Percentiles rank a stretch among this genome's conserved stretches.
phyloP scores from a whole-genome alignment of 1,140 invertebrate species.

The Tetranychus cinnabarinus region DNA sequence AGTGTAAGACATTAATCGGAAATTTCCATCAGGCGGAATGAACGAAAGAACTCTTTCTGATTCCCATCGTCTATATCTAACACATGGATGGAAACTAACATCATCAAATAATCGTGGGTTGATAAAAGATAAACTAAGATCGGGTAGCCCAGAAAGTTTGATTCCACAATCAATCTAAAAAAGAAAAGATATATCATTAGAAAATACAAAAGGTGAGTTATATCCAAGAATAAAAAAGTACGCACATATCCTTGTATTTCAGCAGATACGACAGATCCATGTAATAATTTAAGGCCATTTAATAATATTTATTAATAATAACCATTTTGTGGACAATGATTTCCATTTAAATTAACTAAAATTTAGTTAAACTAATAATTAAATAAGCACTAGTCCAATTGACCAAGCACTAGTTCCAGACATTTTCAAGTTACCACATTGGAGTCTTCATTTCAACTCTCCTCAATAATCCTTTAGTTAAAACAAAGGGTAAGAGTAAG shows the following conservation, averaged over 20 bases:
- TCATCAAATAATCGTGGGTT: constrained; percentile 94
- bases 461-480: too few relatives aligned
- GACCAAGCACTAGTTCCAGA: too few relatives aligned
- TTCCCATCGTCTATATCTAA: constrained; percentile 96
- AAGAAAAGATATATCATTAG: neutral
- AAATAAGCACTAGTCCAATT: too few relatives aligned
- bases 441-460: too few relatives aligned
- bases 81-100: constrained; percentile 97
- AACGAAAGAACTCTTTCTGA: constrained; percentile 86
- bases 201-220: neutral
- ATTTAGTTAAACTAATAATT: too few relatives aligned
- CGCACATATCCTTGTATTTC: constrained; percentile 97
- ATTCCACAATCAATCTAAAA: constrained; percentile 89
- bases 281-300: too few relatives aligned
- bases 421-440: too few relatives aligned
- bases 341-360: too few relatives aligned
- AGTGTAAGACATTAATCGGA: constrained; percentile 89
- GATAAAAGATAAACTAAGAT: constrained; percentile 86
- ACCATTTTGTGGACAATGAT: too few relatives aligned
- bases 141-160: constrained; percentile 55
- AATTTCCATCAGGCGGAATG: constrained; percentile 96
- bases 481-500: too few relatives aligned
- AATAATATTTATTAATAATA: too few relatives aligned
- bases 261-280: constrained; percentile 81
- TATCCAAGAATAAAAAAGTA: constrained; percentile 1